Evolutionary conservation across 2,888 invertebrate species (phyloP), one percentile per base, ranked within the genome.

Genomic region (Adelphocoris suturalis): DNA sequence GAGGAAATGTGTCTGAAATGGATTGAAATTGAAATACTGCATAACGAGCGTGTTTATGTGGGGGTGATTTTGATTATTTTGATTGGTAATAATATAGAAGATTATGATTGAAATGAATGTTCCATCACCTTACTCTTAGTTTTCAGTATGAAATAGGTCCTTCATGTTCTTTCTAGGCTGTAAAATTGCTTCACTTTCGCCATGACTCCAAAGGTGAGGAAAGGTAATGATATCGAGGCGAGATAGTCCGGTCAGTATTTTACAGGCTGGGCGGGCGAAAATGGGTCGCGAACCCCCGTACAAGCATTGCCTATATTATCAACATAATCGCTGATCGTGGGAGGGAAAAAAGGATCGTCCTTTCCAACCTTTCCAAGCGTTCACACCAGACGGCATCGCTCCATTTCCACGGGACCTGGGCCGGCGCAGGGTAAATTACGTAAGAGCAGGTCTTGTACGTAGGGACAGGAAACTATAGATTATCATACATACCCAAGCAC

Each of bases 251-350:
- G 68, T 19, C 68, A 68, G 68, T 68, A 68, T 68, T 68, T 68
- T 9, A 68, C 68, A 7, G 68, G 4, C 68, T 16, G 12, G 27
- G 68, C 68, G 68, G 68, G 9, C 23, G 23, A 68, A 68, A 68
- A 68, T 68, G 68, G 68, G 68, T 68, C 68, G 68, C 68, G 23
- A 68, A 68, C 37, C 68, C 68, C 68, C 68, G 68, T 68, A 68
- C 68, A 68, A 68, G 68, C 68, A 27, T 68, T 23, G 68, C 23
- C 23, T 23, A 23, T 68, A 68, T 68, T 68, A 68, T 68, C 68
- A 68, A 68, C 68, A 68, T 68, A 68, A 68, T 68, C 68, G 68
- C 68, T 68, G 68, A 68, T 68, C 68, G 68, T 68, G 68, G 68
- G 68, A 68, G 68, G 68, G 37, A 37, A 68, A 68, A 61, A 68